A percentile compares a stretch with the other conserved stretches of the same genome.
phyloP scores from a whole-genome alignment of 1,140 invertebrate genomes.

The Macrotrachela quadricornifera region DNA sequence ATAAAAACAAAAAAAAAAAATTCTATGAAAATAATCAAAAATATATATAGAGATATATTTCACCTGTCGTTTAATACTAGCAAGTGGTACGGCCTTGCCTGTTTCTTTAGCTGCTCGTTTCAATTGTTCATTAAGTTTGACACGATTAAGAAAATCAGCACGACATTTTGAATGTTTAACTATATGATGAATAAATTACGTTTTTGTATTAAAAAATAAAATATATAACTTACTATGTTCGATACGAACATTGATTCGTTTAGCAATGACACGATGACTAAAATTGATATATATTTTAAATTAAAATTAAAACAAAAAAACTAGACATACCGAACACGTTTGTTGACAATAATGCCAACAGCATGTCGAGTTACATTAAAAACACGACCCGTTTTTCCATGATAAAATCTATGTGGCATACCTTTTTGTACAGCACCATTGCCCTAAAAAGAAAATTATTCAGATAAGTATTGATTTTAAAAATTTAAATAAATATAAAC shows the following conservation, averaged over 20 bases:
- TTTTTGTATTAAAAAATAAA: too few relatives aligned
- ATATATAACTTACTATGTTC: constrained; percentile 43
- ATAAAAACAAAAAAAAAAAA: constrained; percentile 9
- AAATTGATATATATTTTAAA: constrained; percentile 10
- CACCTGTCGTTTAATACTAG: constrained; percentile 42
- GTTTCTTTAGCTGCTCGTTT: constrained; percentile 61
- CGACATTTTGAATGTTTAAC: constrained; percentile 87
- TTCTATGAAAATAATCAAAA: not conserved
- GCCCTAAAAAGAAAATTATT: constrained; percentile 37
- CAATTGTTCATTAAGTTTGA: constrained; percentile 60
- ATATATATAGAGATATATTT: not conserved
- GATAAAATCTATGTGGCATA: constrained; percentile 95
- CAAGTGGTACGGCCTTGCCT: constrained; percentile 43
- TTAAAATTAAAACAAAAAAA: not conserved
- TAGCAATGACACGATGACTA: constrained; percentile 56
- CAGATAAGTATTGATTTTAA: not conserved
- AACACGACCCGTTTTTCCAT: constrained; percentile 88
- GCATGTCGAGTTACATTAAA: constrained; percentile 93
- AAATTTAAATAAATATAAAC: not conserved
- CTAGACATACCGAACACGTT: constrained; percentile 61
- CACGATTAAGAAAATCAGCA: constrained; percentile 74
- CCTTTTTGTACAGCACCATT: constrained; percentile 98
- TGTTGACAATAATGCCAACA: constrained; percentile 98
- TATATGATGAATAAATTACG: too few relatives aligned
- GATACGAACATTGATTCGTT: constrained; percentile 83